phyloP scores from a whole-genome alignment of 2,797 vertebrate genomes.

The Tauraco hartlaubi region DNA sequence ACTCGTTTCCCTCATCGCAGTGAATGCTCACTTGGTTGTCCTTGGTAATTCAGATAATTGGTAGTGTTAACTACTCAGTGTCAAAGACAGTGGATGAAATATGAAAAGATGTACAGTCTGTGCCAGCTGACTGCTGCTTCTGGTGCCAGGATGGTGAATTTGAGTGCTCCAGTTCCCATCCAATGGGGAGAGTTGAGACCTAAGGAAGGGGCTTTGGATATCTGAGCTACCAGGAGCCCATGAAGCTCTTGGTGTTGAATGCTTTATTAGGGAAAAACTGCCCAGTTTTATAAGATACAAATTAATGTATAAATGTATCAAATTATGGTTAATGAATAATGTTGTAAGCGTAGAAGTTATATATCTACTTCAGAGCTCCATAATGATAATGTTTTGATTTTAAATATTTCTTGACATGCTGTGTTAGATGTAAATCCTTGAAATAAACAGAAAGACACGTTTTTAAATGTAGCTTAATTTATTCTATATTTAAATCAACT shows the following conservation, averaged over 20 bases:
- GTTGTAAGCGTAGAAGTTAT: neutral
- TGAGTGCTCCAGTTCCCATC: neutral
- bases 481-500: neutral
- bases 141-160: neutral
- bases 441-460: neutral
- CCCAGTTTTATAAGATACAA: neutral
- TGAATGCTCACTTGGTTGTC: neutral
- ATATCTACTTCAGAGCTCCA: neutral
- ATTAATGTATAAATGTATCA: neutral
- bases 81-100: neutral
- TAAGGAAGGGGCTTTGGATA: neutral
- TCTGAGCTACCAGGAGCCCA: neutral
- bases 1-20: neutral
- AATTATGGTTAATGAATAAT: neutral
- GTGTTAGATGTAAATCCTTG: neutral
- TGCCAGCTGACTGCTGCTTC: neutral
- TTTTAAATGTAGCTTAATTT: neutral
- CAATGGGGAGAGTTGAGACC: rapidly evolving
- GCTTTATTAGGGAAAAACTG: neutral
- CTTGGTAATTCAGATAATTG: neutral
- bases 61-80: neutral
- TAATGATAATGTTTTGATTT: neutral
- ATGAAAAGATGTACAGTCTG: neutral
- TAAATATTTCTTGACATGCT: neutral
- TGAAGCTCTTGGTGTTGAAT: neutral